Evolutionary conservation across 1,140 invertebrate species (phyloP), one percentile per base, ranked within the genome.

Genomic region (Dolichoris vasculosae): DNA sequence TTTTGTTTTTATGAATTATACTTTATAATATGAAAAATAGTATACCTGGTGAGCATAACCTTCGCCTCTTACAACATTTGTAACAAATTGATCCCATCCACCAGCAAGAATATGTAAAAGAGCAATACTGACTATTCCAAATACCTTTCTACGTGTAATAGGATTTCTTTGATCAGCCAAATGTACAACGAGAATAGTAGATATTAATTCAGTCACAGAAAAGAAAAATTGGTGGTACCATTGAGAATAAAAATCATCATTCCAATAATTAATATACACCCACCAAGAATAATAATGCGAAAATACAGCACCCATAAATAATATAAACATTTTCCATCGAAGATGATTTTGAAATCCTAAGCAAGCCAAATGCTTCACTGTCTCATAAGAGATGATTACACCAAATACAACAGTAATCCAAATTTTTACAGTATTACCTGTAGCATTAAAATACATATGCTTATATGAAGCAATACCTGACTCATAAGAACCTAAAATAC

Each of bases 251-350:
- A 96, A 97, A 81, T 97, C 96, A 87, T 97, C 97, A 89, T 97
- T 97, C 94, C 96, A 97, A 89, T 97, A 97, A 92, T 97, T 97
- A 83, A 97, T 95, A 87, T 96, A 96, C 35, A 95, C 95, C 97
- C 97, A 97, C 96, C 96, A 97, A 2, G 96, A 95, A 89, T 97
- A 97, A 89, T 97, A 97, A 89, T 97, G 96, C 1, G 97, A 96
- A 90, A 97, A 97, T 80, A 97, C 91, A 38, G 96, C 96, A 23
- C 95, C 93, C 8, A 95, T 87, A 88, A 97, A 97, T 2, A 97
- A 93, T 20, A 96, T 88, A 35, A 96, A 91, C 96, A 97, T 97
- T n/a, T 94, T 94, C 79, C 92, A 93, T 86, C 96, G 94, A 23
- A 96, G 89, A 86, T 94, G 93, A 67, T 94, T 90, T 55, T 94